Evolutionary conservation across 2,888 invertebrate genomes (phyloP).

Genomic region (Taphrorychus bicolor): DNA sequence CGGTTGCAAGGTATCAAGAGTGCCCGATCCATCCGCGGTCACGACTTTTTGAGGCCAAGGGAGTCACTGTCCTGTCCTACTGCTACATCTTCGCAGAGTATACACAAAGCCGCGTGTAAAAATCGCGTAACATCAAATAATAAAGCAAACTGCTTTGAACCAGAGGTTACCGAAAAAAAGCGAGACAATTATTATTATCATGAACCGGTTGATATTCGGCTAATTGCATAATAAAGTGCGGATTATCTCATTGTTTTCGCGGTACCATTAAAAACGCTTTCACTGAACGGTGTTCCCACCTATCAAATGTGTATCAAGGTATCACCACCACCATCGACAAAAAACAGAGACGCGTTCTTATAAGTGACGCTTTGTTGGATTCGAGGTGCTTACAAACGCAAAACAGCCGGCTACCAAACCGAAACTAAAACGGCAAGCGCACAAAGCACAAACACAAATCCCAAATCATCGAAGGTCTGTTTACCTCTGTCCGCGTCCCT

Average conservation of each 20-base stretch:
- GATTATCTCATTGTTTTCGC: neutral
- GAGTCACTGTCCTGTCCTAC: too few relatives aligned
- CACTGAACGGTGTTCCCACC: neutral
- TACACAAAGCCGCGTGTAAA: neutral
- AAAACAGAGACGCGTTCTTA: neutral
- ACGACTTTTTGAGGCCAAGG: neutral
- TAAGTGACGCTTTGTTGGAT: slow-evolving; percentile 24
- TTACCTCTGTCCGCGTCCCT: slow-evolving; percentile 24
- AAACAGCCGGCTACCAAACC: slow-evolving; percentile 33
- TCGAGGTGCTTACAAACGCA: slow-evolving; percentile 24
- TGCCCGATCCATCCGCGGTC: neutral
- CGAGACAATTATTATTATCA: neutral
- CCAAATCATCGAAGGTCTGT: slow-evolving; percentile 26
- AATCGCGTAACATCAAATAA: neutral
- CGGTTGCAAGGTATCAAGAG: neutral
- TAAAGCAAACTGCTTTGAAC: neutral
- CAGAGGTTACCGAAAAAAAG: neutral
- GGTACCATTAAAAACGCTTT: neutral
- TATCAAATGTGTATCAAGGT: neutral
- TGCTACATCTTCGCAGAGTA: neutral
- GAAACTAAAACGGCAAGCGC: slow-evolving; percentile 39
- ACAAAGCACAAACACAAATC: slow-evolving; percentile 26
- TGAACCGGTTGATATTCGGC: neutral
- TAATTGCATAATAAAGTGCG: neutral
- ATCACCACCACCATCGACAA: too few relatives aligned